Evolutionary conservation across 2,113 vertebrate species (phyloP).

Genomic region (Gymnarchus niloticus): DNA sequence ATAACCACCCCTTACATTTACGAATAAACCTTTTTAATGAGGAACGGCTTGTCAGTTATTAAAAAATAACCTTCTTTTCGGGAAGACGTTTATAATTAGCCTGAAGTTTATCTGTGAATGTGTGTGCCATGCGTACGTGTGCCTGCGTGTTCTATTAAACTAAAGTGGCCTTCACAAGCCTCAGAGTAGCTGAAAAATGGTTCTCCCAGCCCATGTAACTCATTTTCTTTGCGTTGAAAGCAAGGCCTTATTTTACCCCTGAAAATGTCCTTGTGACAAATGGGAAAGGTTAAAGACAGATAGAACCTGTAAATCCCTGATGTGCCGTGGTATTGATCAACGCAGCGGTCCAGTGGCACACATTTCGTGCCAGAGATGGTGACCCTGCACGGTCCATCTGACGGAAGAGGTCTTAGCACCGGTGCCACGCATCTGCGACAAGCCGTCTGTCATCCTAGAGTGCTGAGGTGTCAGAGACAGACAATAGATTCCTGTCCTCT

Average conservation of each 20-base stretch:
- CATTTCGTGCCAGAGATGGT: neutral
- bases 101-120: constrained; percentile 22
- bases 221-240: neutral
- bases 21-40: constrained; percentile 65
- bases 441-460: neutral
- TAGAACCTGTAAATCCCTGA: constrained; percentile 15
- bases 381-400: neutral
- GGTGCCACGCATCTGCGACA: neutral
- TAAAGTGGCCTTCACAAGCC: neutral
- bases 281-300: constrained; percentile 19
- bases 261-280: constrained; percentile 25
- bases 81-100: constrained; percentile 44
- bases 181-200: neutral
- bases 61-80: constrained; percentile 47
- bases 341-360: neutral
- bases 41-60: constrained; percentile 47
- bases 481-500: neutral
- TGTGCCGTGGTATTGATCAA: constrained; percentile 16
- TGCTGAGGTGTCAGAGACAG: neutral
- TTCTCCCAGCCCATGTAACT: neutral
- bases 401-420: neutral
- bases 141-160: neutral
- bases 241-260: constrained; percentile 14
- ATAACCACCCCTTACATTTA: constrained; percentile 67
- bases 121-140: neutral